Conservation (phyloP, 1,140 invertebrate species). For the Cotesia vestalis region DNA sequence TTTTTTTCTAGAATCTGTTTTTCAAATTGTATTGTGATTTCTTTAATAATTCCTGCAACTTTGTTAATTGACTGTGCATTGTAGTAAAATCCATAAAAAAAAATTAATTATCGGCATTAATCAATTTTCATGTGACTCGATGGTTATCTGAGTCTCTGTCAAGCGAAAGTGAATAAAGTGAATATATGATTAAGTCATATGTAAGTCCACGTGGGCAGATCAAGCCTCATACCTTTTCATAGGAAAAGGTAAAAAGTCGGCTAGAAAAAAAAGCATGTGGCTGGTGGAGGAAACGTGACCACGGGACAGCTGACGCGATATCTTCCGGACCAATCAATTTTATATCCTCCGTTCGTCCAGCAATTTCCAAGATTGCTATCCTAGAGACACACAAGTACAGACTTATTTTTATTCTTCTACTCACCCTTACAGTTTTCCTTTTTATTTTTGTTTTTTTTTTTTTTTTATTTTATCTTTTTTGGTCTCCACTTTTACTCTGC, state of each 20-base stretch:
- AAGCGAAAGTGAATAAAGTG: no score
- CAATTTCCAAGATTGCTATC: conserved; percentile 57
- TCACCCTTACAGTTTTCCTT: conserved; percentile 6
- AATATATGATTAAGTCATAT: no score
- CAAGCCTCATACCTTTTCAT: no score
- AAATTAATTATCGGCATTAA: no score
- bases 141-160: no score
- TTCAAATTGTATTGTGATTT: no score
- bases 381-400: conserved; percentile 26
- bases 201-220: no score
- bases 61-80: no score
- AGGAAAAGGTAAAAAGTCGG: conserved; percentile 14
- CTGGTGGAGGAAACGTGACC: conserved; percentile 44
- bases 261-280: conserved; percentile 3
- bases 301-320: conserved; percentile 46
- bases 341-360: conserved; percentile 44
- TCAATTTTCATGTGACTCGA: no score
- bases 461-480: conserved; percentile 12
- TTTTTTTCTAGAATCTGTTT: no score
- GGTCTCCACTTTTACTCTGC: not conserved
- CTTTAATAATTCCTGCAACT: no score
- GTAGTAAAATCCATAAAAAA: no score
- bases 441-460: not conserved
- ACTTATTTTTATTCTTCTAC: not conserved
- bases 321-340: conserved; percentile 48